Conservation (phyloP, 2,797 vertebrate genomes). For the Brachyalestes nurse region DNA sequence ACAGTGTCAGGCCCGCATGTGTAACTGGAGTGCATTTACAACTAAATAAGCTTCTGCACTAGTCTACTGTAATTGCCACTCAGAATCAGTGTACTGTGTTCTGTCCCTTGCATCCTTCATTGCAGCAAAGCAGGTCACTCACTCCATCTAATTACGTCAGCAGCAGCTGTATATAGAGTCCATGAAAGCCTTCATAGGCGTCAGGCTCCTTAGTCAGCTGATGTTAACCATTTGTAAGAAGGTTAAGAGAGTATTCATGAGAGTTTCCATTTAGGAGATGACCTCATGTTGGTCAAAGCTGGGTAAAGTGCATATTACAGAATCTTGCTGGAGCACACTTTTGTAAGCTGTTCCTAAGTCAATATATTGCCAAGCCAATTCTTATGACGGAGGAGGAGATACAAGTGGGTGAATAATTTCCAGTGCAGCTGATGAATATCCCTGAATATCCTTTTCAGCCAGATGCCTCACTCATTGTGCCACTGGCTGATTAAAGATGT, state of each 20-base stretch:
- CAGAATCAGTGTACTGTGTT: background rate
- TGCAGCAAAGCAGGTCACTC: slow-evolving; percentile 49
- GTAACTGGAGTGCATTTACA: background rate
- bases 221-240: slow-evolving; percentile 22
- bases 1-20: background rate
- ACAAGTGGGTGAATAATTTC: slow-evolving; percentile 33
- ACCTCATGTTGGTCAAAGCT: slow-evolving; percentile 20
- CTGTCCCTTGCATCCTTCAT: slow-evolving; percentile 20
- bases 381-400: slow-evolving; percentile 23
- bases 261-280: slow-evolving; percentile 5
- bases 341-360: slow-evolving; percentile 21
- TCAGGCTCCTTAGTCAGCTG: slow-evolving; percentile 27
- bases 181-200: slow-evolving; percentile 35
- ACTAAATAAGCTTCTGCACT: background rate
- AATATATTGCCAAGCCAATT: slow-evolving; percentile 32
- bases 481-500: slow-evolving; percentile 31
- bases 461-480: slow-evolving; percentile 36
- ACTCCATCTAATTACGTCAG: slow-evolving; percentile 37
- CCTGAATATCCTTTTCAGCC: slow-evolving; percentile 26
- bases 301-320: background rate
- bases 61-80: background rate
- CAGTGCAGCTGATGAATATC: background rate
- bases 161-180: slow-evolving; percentile 38
- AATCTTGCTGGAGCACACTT: slow-evolving; percentile 12
- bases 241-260: slow-evolving; percentile 16